Conservation (phyloP, 2,113 vertebrate genomes). For the Chunga burmeisteri region DNA sequence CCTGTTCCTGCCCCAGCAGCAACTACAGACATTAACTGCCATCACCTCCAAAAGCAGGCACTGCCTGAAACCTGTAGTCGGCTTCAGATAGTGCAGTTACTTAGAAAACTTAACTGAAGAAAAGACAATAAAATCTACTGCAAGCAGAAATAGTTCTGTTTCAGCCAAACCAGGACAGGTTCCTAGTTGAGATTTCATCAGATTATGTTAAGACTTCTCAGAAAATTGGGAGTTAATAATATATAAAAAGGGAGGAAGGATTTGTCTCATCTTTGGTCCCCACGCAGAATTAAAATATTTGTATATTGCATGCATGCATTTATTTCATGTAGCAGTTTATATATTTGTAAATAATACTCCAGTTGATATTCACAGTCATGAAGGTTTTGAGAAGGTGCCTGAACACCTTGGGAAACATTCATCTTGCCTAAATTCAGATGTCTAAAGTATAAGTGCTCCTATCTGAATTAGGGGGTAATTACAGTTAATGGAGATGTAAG, state of each 20-base stretch:
- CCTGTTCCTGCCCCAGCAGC: too few relatives aligned
- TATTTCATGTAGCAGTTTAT: background rate
- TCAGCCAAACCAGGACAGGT: too few relatives aligned
- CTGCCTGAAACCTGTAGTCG: too few relatives aligned
- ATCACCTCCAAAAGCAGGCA: too few relatives aligned
- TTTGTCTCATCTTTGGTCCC: background rate
- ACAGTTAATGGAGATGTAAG: background rate
- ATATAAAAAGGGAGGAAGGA: background rate
- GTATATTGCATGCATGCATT: background rate
- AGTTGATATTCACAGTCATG: background rate
- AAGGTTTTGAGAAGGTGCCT: background rate
- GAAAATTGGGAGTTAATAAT: background rate
- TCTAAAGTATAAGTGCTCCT: background rate
- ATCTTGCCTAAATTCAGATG: background rate
- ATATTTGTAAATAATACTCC: background rate
- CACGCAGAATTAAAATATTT: background rate
- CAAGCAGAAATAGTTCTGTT: too few relatives aligned
- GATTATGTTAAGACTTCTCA: background rate
- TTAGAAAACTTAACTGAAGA: too few relatives aligned
- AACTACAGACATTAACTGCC: too few relatives aligned
- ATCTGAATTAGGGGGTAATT: background rate
- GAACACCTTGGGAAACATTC: background rate
- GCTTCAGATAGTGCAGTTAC: too few relatives aligned
- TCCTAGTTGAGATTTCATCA: background rate
- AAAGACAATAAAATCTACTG: too few relatives aligned